Base-by-base conservation (phyloP, 1,140 invertebrate species). In the Drosophila eugracilis region DNA sequence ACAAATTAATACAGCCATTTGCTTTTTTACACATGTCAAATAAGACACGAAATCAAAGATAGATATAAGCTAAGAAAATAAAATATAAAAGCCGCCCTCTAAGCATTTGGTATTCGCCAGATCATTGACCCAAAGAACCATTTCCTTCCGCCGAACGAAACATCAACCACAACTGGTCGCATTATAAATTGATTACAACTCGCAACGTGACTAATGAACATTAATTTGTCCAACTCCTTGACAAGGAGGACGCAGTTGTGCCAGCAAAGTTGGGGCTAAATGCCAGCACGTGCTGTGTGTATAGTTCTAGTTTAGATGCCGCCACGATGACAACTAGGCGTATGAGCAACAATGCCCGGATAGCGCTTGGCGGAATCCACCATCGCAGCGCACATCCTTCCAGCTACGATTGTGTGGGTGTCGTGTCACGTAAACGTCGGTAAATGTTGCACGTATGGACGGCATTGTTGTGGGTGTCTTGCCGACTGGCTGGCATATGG, bases 121-220 rank as follows among this genome's bases (percentile, higher is more conserved):
- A 32, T 71, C 34, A 17, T 70, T 71, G 65, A 71, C 32, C 19
- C 41, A n/a, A 48, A 36, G 15, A 36, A 12, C 6, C 21, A 1
- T 22, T 28, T 32, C 19, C n/a, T 21, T 32, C 22, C 24, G 12
- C 21, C 15, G 1, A 24, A 22, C 37, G 52, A 72, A 75, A 81
- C 78, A 81, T 81, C 78, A 81, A 81, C 78, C 78, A 55, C 78
- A 81, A 79, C 72, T 79, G 78, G 54, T 62, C 78, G 79, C 78
- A 81, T 81, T 81, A 81, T 81, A 81, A 81, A 81, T 81, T 81
- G 78, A 81, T 81, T 83, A 81, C 78, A 52, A 70, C 67, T 76
- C 73, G 78, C 78, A 75, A 81, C 78, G 78, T 81, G 78, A 81
- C 78, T 81, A 81, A 81, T 81, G 78, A 81, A 81, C 79, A 81